Conservation (phyloP, 2,113 vertebrate genomes). For the Ciconia boyciana region DNA sequence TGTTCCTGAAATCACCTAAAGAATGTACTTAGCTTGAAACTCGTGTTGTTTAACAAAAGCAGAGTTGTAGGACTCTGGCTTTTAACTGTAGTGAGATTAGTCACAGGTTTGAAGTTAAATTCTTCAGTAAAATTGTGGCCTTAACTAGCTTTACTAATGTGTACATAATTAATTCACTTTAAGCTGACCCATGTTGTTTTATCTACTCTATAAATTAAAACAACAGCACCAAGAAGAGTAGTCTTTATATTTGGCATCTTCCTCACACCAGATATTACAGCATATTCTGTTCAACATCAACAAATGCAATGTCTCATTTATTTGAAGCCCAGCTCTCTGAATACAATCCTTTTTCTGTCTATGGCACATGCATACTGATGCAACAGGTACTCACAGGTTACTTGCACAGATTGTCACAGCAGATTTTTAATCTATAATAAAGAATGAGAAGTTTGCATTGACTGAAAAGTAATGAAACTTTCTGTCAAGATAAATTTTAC, state of each 20-base stretch:
- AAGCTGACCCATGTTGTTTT: background rate
- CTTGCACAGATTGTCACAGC: constrained; percentile 33
- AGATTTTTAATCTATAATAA: constrained; percentile 68
- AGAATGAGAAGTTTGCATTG: constrained; percentile 62
- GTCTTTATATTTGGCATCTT: background rate
- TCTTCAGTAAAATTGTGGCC: background rate
- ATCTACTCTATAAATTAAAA: background rate
- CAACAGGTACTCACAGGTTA: constrained; percentile 40
- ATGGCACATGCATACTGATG: background rate
- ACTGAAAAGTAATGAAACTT: constrained; percentile 80
- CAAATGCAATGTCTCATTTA: background rate
- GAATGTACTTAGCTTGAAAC: background rate
- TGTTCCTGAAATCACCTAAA: background rate
- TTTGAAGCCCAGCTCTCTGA: constrained; percentile 2
- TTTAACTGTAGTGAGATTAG: background rate
- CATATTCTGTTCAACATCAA: background rate
- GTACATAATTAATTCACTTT: background rate
- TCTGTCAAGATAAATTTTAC: constrained; percentile 83
- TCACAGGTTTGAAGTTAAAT: background rate
- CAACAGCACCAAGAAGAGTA: background rate
- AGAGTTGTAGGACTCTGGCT: background rate
- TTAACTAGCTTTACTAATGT: background rate
- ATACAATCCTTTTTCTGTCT: constrained; percentile 3
- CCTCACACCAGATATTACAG: background rate
- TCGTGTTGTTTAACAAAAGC: background rate